Evolutionary conservation across 2,888 invertebrate genomes (phyloP), one percentile per base, ranked within the genome.

Genomic region (Incurvaria masculella): DNA sequence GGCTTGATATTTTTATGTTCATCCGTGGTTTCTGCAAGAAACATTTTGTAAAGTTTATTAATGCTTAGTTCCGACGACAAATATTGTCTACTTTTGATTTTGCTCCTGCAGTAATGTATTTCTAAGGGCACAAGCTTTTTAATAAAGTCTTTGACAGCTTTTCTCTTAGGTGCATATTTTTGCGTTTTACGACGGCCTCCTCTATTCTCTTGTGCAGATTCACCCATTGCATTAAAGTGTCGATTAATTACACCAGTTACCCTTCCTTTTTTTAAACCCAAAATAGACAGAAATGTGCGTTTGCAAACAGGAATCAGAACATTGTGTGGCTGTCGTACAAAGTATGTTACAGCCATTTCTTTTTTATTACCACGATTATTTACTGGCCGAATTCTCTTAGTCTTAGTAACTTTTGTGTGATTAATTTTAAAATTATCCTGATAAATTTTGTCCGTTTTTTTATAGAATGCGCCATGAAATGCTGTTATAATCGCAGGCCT

Each of bases 81-180:
- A 48, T 55, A 56, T 46, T 53, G 52, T 49, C 56, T 51, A 17
- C 41, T 41, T 51, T 51, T 52, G 42, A 51, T 48, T 45, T 44
- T 45, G 41, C 48, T 42, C 49, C 52, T 33, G 42, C 51, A 56
- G 46, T 56, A 56, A 45, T 56, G 52, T 38, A 52, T 49, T 47
- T 56, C 56, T 23, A 52, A 44, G 33, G 50, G 51, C 46, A 44
- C 40, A 44, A 55, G 50, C 33, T 21, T 47, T 45, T 56, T 51
- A 47, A 55, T 54, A 39, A 55, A 53, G 40, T 49, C 45, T 54
- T 55, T 47, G 40, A 53, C 49, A 8, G 51, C 48, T 44, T 50
- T 46, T 52, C 43, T 54, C 45, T 50, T 51, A 44, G 45, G 26
- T 38, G 43, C 47, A 53, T 52, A 52, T 49, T 51, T 53, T 27